phyloP scores from a whole-genome alignment of 1,140 invertebrate species.

The Cherax quadricarinatus region DNA sequence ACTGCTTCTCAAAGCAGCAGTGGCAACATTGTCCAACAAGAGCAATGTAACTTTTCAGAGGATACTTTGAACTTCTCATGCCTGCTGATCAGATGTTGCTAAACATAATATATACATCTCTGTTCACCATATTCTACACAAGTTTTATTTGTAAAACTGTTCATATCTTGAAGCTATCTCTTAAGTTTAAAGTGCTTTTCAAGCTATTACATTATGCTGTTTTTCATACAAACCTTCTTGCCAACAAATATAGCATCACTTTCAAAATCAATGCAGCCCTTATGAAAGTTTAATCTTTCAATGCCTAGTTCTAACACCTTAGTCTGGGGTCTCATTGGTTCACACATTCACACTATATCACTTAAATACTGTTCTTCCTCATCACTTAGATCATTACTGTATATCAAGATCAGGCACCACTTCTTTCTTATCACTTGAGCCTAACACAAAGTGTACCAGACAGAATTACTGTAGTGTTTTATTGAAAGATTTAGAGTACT shows the following conservation, averaged over 20 bases:
- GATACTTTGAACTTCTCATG: not conserved
- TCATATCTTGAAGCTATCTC: not conserved
- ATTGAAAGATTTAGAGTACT: conserved; percentile 9
- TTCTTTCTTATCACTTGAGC: conserved; percentile 34
- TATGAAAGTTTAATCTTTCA: conserved; percentile 10
- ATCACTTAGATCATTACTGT: not conserved
- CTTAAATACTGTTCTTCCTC: not conserved
- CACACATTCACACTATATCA: not conserved
- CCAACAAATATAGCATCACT: not conserved
- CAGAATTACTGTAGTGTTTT: conserved; percentile 2
- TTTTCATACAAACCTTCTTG: not conserved
- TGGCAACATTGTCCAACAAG: not conserved
- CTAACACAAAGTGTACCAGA: conserved; percentile 18
- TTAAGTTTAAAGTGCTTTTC: not conserved
- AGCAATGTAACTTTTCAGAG: not conserved
- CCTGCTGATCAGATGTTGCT: not conserved
- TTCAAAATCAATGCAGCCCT: not conserved
- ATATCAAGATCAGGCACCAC: conserved; percentile 38
- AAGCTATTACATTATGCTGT: not conserved
- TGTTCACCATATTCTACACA: not conserved
- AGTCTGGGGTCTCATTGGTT: not conserved
- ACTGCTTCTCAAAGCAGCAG: not conserved
- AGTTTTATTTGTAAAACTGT: not conserved
- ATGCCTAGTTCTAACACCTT: not conserved
- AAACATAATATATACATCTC: not conserved